Conservation (phyloP, 2,113 vertebrate species). For the Nyctibius bracteatus region DNA sequence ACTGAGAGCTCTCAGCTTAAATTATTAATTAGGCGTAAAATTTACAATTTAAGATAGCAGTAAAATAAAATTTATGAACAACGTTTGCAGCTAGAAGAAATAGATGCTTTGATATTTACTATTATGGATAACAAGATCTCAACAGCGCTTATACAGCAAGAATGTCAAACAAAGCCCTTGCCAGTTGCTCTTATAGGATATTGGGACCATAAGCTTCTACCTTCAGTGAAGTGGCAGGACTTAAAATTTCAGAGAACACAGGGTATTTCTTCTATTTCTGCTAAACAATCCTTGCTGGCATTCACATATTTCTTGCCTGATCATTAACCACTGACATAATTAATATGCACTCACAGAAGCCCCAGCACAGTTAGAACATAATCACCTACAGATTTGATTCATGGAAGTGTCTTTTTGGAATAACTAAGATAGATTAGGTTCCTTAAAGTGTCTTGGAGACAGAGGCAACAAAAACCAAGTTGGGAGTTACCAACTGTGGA, state of each 20-base stretch:
- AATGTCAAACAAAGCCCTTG: background rate
- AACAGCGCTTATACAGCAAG: background rate
- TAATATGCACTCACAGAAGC: slow-evolving; percentile 69
- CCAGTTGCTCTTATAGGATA: background rate
- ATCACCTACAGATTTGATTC: slow-evolving; percentile 77
- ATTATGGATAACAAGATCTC: background rate
- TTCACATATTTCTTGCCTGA: slow-evolving; percentile 50
- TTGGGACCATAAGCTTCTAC: background rate
- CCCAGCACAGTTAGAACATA: slow-evolving; percentile 70
- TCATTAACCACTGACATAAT: slow-evolving; percentile 71
- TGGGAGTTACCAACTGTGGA: slow-evolving; percentile 67
- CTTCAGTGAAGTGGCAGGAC: background rate
- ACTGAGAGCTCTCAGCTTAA: background rate
- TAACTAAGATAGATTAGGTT: slow-evolving; percentile 72
- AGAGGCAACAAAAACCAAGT: slow-evolving; percentile 68
- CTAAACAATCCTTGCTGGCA: slow-evolving; percentile 34
- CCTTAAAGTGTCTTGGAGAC: slow-evolving; percentile 62
- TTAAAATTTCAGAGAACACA: background rate
- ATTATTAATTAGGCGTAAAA: background rate
- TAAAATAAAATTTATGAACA: background rate
- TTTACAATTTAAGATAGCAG: background rate
- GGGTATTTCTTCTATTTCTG: background rate
- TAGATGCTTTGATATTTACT: background rate
- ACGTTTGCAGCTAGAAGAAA: background rate
- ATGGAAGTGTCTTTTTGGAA: slow-evolving; percentile 66